These are phyloP conservation scores for Caenorhabditis drosophilae DNA, from an alignment of 2,888 invertebrate genomes.

Conservation along the genomic window DNA sequence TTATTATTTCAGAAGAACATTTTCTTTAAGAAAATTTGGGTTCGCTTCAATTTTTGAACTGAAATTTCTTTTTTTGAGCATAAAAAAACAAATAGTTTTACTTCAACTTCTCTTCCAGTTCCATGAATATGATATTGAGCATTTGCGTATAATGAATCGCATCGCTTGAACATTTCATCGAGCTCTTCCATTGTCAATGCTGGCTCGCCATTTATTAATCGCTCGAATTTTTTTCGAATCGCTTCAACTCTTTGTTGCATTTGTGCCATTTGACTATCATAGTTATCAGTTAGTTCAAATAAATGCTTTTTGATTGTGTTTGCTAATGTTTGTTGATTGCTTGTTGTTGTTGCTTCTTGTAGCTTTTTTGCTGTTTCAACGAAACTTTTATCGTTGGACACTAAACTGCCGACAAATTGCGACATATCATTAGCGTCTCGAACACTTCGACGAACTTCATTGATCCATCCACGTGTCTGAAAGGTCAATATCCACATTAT, in stretches of 20 bases:
- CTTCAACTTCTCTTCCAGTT: conserved; percentile 25
- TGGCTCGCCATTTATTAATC: conserved; percentile 22
- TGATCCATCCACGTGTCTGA: conserved; percentile 18
- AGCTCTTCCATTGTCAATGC: conserved; percentile 23
- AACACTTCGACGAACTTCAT: conserved; percentile 15
- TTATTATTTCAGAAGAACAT: neutral
- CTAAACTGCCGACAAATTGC: conserved; percentile 6
- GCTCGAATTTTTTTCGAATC: conserved; percentile 15
- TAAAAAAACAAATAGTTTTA: too few species aligned
- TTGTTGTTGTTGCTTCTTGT: conserved; percentile 18
- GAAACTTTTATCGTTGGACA: conserved; percentile 15
- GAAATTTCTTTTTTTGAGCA: too few species aligned
- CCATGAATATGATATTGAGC: conserved; percentile 13
- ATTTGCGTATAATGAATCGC: conserved; percentile 9
- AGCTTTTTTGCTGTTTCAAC: conserved; percentile 18
- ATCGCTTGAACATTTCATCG: conserved; percentile 12
- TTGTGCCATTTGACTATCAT: conserved; percentile 18
- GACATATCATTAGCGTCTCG: conserved; percentile 9
- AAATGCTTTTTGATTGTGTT: conserved; percentile 16
- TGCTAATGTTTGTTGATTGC: conserved; percentile 16
- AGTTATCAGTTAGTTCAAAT: conserved; percentile 12
- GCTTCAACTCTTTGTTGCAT: conserved; percentile 21
- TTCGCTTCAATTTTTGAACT: neutral
- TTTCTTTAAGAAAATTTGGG: neutral
- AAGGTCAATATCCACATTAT: neutral